Evolutionary conservation across 2,797 vertebrate genomes (phyloP), one percentile per base, ranked within the genome.

Genomic region (Paguma larvata): DNA sequence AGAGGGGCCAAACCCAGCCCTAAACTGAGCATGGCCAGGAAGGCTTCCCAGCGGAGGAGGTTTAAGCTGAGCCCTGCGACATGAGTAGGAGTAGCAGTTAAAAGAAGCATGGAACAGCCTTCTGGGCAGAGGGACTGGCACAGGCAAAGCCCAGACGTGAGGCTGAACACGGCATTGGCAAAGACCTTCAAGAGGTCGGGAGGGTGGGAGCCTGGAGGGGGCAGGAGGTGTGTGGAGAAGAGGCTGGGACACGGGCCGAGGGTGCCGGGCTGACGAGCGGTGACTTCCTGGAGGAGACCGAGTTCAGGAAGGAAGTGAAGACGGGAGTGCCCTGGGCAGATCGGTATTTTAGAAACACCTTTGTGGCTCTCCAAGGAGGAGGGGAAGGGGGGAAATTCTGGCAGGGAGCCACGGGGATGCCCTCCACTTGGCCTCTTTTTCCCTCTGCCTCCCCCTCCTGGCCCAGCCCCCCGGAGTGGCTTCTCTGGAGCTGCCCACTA

Each of bases 21-120:
- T 44, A 84, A 67, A 5, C 14, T 89, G 83, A 65, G 19, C 2
- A 12, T 34, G 18, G 16, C 23, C 51, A 14, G n/a, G 13, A 89
- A 91, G 79, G 13, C 34, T 86, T 93, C 72, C 48, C 59, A 9
- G 67, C 88, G 87, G 89, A 87, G 86, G 82, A 85, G 48, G 63
- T 73, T 89, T 90, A 44, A n/a, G 6, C 11, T 32, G 79, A 46
- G 46, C 72, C 72, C 80, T 68, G 65, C 85, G 73, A 75, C n/a
- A 32, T 23, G 23, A 67, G 21, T 34, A 48, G 41, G 53, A 77
- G 18, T 3, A 19, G 56, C 32, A 91, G 82, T 83, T 46, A 27
- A 65, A 34, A 91, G 51, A 78, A 91, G 56, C 65, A 34, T 19
- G 63, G 63, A 94, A 5, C 30, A 85, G 86, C 68, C 80, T 94